A percentile compares a stretch with the other conserved stretches of the same genome.
These are phyloP conservation scores for Atta colombica DNA, from an alignment of 1,140 invertebrate genomes.

Conservation along the genomic window DNA sequence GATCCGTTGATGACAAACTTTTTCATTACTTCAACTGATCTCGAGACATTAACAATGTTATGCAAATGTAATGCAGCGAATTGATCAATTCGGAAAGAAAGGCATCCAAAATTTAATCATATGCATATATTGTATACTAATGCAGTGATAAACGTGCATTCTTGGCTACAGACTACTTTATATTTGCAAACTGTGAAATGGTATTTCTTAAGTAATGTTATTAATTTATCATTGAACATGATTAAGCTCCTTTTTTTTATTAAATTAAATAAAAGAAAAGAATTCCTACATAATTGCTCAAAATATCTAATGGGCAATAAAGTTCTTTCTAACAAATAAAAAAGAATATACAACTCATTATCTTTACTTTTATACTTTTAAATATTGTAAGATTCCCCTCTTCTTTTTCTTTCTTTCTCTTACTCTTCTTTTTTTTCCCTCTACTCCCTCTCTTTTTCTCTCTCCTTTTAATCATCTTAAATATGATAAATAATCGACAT, in stretches of 20 bases:
- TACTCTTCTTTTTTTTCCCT: no score
- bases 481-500: not conserved
- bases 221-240: not conserved
- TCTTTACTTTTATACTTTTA: not conserved
- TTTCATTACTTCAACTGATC: conserved; percentile 63
- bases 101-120: not conserved
- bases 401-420: not conserved
- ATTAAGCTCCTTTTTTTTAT: not conserved
- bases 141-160: not conserved
- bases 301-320: not conserved
- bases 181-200: not conserved
- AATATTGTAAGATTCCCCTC: no score
- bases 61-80: conserved; percentile 37
- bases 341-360: not conserved
- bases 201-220: not conserved
- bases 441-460: not conserved
- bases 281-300: not conserved
- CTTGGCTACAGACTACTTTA: not conserved
- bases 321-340: not conserved
- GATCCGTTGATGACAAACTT: conserved; percentile 88
- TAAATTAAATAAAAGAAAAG: not conserved
- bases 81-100: not conserved
- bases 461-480: not conserved
- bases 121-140: not conserved
- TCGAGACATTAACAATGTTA: conserved; percentile 62